phyloP scores from a whole-genome alignment of 2,113 vertebrate genomes.

The Leucoraja erinaceus region DNA sequence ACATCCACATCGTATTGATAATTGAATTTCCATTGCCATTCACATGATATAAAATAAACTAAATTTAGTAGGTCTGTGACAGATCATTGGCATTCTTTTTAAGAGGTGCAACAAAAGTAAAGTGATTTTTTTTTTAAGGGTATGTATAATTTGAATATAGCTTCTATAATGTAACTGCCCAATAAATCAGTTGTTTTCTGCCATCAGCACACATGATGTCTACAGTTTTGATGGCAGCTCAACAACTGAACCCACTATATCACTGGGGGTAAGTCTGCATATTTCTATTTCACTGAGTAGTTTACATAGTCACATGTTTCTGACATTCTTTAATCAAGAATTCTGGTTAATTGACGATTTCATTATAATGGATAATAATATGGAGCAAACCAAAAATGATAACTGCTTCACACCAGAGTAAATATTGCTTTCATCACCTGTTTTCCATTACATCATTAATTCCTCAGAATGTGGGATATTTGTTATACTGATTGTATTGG shows the following conservation, averaged over 20 bases:
- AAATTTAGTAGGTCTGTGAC: not conserved
- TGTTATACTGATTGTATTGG: too few relatives aligned
- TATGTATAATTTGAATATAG: not conserved
- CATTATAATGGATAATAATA: not conserved
- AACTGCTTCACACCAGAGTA: not conserved
- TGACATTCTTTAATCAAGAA: not conserved
- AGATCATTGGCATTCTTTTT: not conserved
- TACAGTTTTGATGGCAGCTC: conserved; percentile 61
- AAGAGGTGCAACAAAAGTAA: not conserved
- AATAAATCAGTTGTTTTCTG: not conserved
- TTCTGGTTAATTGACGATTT: not conserved
- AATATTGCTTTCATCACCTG: not conserved
- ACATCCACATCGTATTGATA: too few relatives aligned
- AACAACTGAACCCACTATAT: conserved; percentile 61
- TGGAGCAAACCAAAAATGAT: not conserved
- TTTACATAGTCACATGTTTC: not conserved
- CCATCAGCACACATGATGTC: conserved; percentile 56
- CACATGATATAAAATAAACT: not conserved
- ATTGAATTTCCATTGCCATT: not conserved
- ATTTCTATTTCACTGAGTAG: not conserved
- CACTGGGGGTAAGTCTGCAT: conserved; percentile 59
- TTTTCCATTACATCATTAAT: not conserved
- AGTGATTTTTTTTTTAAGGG: not conserved
- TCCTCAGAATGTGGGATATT: not conserved
- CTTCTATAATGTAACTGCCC: not conserved